Base-by-base conservation (phyloP, 1,140 invertebrate genomes). In the Brachionus plicatilis region DNA sequence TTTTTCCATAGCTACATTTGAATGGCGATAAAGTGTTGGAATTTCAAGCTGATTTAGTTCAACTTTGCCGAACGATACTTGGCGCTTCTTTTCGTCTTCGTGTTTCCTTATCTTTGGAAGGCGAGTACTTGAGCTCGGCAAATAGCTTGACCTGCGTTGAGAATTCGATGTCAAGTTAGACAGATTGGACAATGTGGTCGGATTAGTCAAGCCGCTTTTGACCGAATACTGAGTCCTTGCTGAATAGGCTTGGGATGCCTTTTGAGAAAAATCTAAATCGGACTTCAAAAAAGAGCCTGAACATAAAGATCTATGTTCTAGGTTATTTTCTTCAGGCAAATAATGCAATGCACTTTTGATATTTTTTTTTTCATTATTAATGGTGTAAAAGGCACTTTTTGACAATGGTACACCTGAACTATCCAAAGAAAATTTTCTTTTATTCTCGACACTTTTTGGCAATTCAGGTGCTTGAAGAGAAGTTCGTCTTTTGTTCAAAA, bases 351-450 rank as follows among this genome's bases (percentile, higher is more conserved):
- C 4, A 7, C 37, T 41, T 68, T 68, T 68, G 9, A 3, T 17
- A 43, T 43, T 37, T 17, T 72, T 72, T 72, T 72, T 76, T 27
- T 45, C 70, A 43, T 17, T 76, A 20, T 47, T 7, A 27, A 14
- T 29, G 27, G 17, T 29, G n/a, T 50, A 47, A 12, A 14, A 50
- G 3, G 12, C 41, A 11, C 53, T 76, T 50, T 50, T 76, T 50
- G 17, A 20, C 12, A 50, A 29, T 5, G 20, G 17, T 11, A 50
- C 12, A 0, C 24, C 45, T 12, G 72, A 76, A 27, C 72, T 76
- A 9, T 76, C 72, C 20, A 76, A 50, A 47, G 72, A 76, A 76
- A 76, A 76, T 50, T 76, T 76, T 50, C 72, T 45, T 76, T 76
- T 76, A 12, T 12, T 20, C n/a, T 76, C 72, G 29, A 47, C 14